Conservation (phyloP, 1,140 invertebrate species). For the Trichomalopsis sarcophagae region DNA sequence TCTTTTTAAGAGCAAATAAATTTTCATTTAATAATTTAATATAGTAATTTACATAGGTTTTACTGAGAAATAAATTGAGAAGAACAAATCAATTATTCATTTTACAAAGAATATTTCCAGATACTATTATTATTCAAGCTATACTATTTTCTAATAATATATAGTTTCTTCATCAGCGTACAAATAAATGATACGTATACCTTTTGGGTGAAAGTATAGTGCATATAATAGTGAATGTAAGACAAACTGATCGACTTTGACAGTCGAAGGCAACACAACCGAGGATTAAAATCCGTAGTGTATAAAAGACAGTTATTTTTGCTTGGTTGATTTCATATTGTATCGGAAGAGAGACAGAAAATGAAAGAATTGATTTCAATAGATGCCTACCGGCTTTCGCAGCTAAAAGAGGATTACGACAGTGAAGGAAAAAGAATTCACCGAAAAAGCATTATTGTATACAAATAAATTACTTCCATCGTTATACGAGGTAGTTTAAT, state of each 20-base stretch:
- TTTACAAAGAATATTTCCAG: no score
- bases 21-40: constrained; percentile 1
- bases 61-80: no score
- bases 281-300: constrained; percentile 38
- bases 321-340: constrained; percentile 41
- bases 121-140: no score
- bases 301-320: constrained; percentile 43
- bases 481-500: no score
- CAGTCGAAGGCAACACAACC: constrained; percentile 33
- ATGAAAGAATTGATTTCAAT: constrained; percentile 31
- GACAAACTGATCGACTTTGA: constrained; percentile 43
- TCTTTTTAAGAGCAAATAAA: background rate
- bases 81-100: no score
- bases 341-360: constrained; percentile 23
- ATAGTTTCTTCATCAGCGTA: no score
- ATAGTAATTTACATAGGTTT: no score
- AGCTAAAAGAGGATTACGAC: no score
- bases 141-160: no score
- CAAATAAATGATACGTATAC: constrained; percentile 32
- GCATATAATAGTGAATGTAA: background rate
- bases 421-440: no score
- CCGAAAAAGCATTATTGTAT: no score
- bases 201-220: constrained; percentile 23
- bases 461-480: no score
- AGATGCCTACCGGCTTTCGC: background rate